Base-by-base conservation (phyloP, 2,888 invertebrate species). In the Azorinus chamasolen region DNA sequence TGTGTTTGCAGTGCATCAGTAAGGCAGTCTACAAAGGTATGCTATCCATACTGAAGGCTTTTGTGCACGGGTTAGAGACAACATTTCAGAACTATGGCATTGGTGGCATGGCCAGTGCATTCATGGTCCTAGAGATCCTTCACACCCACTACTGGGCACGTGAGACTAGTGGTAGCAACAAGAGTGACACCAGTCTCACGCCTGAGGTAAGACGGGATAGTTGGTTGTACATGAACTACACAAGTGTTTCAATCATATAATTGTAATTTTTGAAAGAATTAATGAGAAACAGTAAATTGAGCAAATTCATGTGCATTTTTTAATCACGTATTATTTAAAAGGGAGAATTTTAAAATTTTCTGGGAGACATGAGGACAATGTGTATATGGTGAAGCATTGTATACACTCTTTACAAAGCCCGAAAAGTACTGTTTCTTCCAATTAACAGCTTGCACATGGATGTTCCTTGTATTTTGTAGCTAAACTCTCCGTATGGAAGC, bases 21-120 rank as follows among this genome's bases (percentile, higher is more conserved):
- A 97, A 97, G 91, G 95, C 96, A 0, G 96, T 99, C 25, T 99
- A 98, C 96, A 99, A 99, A 93, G 99, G 99, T 41, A 97, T 98
- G 96, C 94, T 98, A 63, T 98, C 98, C 94, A 95, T 98, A 66
- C 94, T 99, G 32, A 96, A 96, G 93, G 96, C 98, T 1, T 96
- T 98, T 46, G 95, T 97, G 6, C 96, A 96, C 85, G 99, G 99
- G 0, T 94, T 99, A 62, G 98, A 98, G 92, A 96, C 96, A 78
- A 98, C 98, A 0, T 98, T 96, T 92, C 95, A 96, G 50, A 98
- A 98, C 94, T 97, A 97, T 89, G 98, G 99, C 0, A 94, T 98
- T 1, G 99, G 99, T 41, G 99, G 99, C 24, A 98, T 99, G 97
- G 94, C 95, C 0, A 98, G 98, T 3, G 98, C 97, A 22, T 99